Conservation (phyloP, 2,888 invertebrate species). For the Ormyrus labotus region DNA sequence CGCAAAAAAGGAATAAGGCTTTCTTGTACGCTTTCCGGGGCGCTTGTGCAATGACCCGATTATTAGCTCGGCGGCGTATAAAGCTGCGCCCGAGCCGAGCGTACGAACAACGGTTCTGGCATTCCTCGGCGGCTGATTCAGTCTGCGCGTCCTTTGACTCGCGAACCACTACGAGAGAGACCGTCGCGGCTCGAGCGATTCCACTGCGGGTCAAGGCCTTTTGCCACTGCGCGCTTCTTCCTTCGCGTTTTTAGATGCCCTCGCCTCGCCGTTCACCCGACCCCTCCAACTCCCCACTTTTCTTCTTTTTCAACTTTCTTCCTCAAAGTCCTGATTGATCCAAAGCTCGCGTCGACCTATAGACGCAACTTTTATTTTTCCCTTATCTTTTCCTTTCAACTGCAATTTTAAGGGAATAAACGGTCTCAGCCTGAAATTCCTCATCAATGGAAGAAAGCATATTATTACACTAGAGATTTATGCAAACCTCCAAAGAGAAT, state of each 20-base stretch:
- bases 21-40: slow-evolving; percentile 18
- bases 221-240: slow-evolving; percentile 22
- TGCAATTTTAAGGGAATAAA: too few species aligned
- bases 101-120: slow-evolving; percentile 60
- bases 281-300: not conserved
- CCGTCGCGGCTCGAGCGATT: too few species aligned
- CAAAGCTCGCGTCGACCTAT: too few species aligned
- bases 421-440: too few species aligned
- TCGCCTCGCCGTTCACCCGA: not conserved
- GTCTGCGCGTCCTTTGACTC: slow-evolving; percentile 58
- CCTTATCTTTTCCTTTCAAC: too few species aligned
- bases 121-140: slow-evolving; percentile 69
- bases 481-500: too few species aligned
- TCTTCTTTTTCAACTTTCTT: not conserved
- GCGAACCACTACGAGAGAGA: not conserved
- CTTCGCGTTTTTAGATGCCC: not conserved
- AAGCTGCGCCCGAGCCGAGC: slow-evolving; percentile 8
- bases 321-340: not conserved
- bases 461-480: too few species aligned
- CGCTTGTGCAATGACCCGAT: slow-evolving; percentile 51
- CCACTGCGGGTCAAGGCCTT: slow-evolving; percentile 57
- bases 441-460: too few species aligned
- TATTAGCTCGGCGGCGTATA: slow-evolving; percentile 24
- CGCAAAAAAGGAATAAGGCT: not conserved
- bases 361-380: not conserved